Conservation (phyloP, 2,888 invertebrate species). For the Brachypalpus laphriformis region DNA sequence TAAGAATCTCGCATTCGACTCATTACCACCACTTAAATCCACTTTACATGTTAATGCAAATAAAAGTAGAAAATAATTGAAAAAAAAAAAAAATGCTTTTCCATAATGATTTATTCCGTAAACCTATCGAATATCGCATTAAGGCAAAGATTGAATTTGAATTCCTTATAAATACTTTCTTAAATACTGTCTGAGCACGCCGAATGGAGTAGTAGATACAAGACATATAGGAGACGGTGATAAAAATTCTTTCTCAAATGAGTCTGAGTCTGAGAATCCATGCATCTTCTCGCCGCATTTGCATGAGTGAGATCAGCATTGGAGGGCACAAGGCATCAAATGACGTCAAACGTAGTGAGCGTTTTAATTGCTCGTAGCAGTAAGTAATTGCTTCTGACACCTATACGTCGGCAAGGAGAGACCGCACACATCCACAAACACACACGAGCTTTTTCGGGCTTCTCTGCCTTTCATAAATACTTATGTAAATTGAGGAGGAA, state of each 20-base stretch:
- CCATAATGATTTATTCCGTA: neutral
- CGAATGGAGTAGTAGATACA: neutral
- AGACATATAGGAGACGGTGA: neutral
- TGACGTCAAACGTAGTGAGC: conserved; percentile 63
- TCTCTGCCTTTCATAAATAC: neutral
- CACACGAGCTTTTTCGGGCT: conserved; percentile 13
- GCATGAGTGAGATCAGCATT: conserved; percentile 56
- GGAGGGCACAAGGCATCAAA: conserved; percentile 9
- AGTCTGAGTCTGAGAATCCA: conserved; percentile 12
- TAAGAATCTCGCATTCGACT: too few relatives aligned
- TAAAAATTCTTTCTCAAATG: conserved; percentile 9
- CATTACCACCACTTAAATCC: neutral
- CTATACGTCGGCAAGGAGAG: neutral
- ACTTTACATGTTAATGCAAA: neutral
- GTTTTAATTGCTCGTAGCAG: conserved; percentile 57
- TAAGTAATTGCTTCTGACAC: conserved; percentile 62
- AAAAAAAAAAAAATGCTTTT: neutral
- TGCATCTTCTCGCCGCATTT: conserved; percentile 44
- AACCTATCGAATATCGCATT: neutral
- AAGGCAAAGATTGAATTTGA: neutral
- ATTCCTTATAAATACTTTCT: conserved; percentile 3
- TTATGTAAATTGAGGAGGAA: conserved; percentile 9
- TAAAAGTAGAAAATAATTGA: too few relatives aligned
- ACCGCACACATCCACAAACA: too few relatives aligned
- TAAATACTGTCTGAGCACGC: neutral